phyloP scores from a whole-genome alignment of 2,888 invertebrate genomes.

The Agrochola lychnidis region DNA sequence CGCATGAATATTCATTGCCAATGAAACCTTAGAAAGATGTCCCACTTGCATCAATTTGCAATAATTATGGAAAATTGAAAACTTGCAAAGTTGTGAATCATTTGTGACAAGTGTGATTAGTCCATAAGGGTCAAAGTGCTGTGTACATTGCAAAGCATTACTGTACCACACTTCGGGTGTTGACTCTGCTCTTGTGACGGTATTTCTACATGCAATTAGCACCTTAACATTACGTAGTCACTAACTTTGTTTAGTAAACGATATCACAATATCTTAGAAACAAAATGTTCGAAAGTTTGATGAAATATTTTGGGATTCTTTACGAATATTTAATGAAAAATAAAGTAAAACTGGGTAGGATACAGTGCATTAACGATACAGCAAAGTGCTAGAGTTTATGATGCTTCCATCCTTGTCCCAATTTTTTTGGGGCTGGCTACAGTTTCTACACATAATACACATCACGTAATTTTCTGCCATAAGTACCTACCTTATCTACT shows the following conservation, averaged over 20 bases:
- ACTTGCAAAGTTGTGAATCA: constrained; percentile 14
- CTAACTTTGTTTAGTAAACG: constrained; percentile 56
- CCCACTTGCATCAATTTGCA: constrained; percentile 12
- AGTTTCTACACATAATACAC: too few species aligned
- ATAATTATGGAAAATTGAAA: constrained; percentile 4
- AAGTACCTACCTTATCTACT: too few species aligned
- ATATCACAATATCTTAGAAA: constrained; percentile 48
- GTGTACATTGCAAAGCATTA: constrained; percentile 51
- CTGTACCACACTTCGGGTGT: constrained; percentile 59
- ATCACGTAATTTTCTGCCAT: too few species aligned
- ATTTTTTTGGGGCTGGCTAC: too few species aligned
- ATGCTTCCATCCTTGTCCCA: background rate
- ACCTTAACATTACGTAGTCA: constrained; percentile 59
- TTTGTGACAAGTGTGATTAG: constrained; percentile 31
- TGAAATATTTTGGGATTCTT: constrained; percentile 32
- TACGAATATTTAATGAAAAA: constrained; percentile 1
- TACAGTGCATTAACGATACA: background rate
- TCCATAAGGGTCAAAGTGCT: constrained; percentile 31
- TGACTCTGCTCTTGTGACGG: constrained; percentile 63
- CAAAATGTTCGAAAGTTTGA: constrained; percentile 29
- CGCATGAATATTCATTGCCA: constrained; percentile 20
- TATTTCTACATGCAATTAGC: constrained; percentile 71
- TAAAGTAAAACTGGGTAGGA: background rate
- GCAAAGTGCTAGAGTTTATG: background rate
- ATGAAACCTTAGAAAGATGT: background rate